Conservation (phyloP, 2,113 vertebrate genomes). For the Hypomesus transpacificus region DNA sequence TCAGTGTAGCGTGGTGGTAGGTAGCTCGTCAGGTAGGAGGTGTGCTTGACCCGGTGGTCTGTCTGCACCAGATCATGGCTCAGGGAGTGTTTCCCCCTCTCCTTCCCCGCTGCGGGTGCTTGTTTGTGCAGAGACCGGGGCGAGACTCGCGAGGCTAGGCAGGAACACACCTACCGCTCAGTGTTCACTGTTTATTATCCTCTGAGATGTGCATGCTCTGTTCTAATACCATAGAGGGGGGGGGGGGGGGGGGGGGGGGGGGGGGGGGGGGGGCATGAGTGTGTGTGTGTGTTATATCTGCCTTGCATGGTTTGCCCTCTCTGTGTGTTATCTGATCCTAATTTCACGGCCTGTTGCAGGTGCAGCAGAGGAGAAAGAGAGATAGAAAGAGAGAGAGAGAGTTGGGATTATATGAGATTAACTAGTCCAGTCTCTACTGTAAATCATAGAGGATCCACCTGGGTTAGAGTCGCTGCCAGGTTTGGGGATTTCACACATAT, state of each 20-base stretch:
- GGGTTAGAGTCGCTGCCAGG: conserved; percentile 19
- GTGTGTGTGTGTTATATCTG: neutral
- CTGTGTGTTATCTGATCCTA: conserved; percentile 60
- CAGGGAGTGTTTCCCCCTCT: neutral
- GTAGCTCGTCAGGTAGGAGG: neutral
- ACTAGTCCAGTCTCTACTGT: conserved; percentile 28
- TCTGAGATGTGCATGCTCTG: conserved; percentile 1
- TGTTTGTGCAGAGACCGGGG: neutral
- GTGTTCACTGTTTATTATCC: neutral
- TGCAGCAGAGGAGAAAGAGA: conserved; percentile 31
- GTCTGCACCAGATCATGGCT: neutral
- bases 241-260: no score
- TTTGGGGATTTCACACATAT: conserved; percentile 26
- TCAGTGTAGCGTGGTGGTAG: no score
- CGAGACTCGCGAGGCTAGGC: neutral
- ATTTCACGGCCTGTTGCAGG: conserved; percentile 67
- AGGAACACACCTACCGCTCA: neutral
- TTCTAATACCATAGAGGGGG: neutral
- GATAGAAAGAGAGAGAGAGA: conserved; percentile 16
- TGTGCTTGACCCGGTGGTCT: neutral
- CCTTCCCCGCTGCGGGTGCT: neutral
- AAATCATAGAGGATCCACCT: conserved; percentile 41
- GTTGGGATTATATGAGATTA: conserved; percentile 57
- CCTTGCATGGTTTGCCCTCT: conserved; percentile 41
- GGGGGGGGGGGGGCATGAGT: neutral